Evolutionary conservation across 1,140 invertebrate genomes (phyloP), one percentile per base, ranked within the genome.

Genomic region (Leptinotarsa texana): DNA sequence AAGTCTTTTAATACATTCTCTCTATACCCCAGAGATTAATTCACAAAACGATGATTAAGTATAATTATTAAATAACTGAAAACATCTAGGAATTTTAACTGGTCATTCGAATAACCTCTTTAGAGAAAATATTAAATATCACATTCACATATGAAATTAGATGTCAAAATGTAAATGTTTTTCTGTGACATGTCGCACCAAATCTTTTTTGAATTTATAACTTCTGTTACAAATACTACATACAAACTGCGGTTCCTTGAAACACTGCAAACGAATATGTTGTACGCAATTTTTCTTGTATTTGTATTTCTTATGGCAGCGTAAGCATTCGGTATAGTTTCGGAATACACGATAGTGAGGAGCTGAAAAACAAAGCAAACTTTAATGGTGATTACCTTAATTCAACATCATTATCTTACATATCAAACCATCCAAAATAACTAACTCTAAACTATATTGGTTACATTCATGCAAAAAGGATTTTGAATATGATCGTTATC

Each of bases 211-310:
- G 77, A 86, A 86, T 62, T 75, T 73, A 47, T 78, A 80, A 22
- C 22, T 63, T 42, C 67, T 70, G 27, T 67, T 66, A 65, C 78
- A 79, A 47, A 71, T 77, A 51, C 42, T 88, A 78, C 87, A 89
- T 63, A 83, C 79, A 78, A 85, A 88, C 75, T 85, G 86, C 63
- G 88, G 86, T 73, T 87, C 86, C 63, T 87, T 86, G 62, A 88
- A 57, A 27, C 89, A 80, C 87, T 70, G 69, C n/a, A 70, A 24
- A 18, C 69, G 69, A 48, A 70, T 70, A 70, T 70, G 69, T 57
- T 51, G 48, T n/a, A 70, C 69, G 49, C 69, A 70, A 17, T 70
- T 70, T 48, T 70, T 70, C 49, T 70, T 70, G 49, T 70, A 70
- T 70, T 70, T 70, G 48, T 70, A 70, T 61, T 70, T 70, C 69